Percentiles rank a stretch among this genome's conserved stretches.
These are phyloP conservation scores for Drosophila mercatorum DNA, from an alignment of 2,888 invertebrate genomes.

Conservation along the genomic window DNA sequence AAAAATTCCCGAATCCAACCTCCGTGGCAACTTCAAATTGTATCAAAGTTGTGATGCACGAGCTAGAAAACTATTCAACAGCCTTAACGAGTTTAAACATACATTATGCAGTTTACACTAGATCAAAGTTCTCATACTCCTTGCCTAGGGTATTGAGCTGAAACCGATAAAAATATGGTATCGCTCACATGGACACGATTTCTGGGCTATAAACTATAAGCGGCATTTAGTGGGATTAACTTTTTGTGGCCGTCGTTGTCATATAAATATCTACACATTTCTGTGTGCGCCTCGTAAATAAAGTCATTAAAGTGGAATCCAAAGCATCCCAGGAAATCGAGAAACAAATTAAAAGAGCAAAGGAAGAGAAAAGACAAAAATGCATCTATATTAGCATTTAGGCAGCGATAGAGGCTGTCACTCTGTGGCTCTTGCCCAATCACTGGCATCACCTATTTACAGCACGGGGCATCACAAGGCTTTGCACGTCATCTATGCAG, in stretches of 20 bases:
- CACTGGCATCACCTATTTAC: constrained; percentile 34
- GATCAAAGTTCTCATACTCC: constrained; percentile 13
- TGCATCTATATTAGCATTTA: constrained; percentile 25
- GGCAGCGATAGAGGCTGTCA: constrained; percentile 35
- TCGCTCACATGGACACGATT: constrained; percentile 16
- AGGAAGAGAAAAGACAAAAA: neutral
- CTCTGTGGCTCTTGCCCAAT: constrained; percentile 22
- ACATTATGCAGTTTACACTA: neutral
- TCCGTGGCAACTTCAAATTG: no score
- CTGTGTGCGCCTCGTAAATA: constrained; percentile 75
- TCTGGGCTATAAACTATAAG: constrained; percentile 77
- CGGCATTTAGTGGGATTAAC: constrained; percentile 80
- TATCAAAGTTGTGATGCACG: no score
- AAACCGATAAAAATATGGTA: neutral
- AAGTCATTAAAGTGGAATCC: constrained; percentile 75
- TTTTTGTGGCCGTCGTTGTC: constrained; percentile 72
- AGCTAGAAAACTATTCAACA: no score
- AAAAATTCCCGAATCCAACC: no score
- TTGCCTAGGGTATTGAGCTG: constrained; percentile 15
- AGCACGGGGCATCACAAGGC: constrained; percentile 2
- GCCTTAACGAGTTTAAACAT: neutral
- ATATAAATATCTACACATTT: constrained; percentile 70
- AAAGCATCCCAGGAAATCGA: constrained; percentile 54
- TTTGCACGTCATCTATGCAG: constrained; percentile 54
- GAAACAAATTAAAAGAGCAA: constrained; percentile 1